Percentiles rank a stretch among this genome's conserved stretches.
These are phyloP conservation scores for Drosophila neocordata DNA, from an alignment of 1,140 invertebrate species.

Conservation along the genomic window DNA sequence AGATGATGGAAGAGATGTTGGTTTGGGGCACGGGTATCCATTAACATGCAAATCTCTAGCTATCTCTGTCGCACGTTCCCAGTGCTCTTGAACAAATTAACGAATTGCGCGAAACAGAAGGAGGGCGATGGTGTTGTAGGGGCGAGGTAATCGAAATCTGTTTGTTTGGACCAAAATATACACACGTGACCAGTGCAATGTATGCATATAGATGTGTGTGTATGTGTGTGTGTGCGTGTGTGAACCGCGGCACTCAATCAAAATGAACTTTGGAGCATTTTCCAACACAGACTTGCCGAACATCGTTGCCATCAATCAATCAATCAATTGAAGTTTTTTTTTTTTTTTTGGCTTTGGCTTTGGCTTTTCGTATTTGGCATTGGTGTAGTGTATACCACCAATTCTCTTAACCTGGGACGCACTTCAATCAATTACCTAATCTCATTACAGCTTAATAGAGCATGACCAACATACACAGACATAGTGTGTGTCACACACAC, in stretches of 20 bases:
- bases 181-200: conserved; percentile 15
- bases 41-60: conserved; percentile 54
- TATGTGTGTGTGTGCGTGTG: background rate
- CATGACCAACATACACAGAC: conserved; percentile 39
- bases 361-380: conserved; percentile 41
- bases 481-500: too few relatives aligned
- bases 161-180: conserved; percentile 41
- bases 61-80: background rate
- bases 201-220: conserved; percentile 4
- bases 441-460: conserved; percentile 79
- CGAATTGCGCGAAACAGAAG: conserved; percentile 33
- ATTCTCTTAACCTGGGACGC: conserved; percentile 39
- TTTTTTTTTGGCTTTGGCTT: conserved; percentile 24
- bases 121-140: conserved; percentile 10
- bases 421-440: conserved; percentile 78
- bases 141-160: conserved; percentile 41
- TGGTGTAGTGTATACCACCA: conserved; percentile 19
- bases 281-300: conserved; percentile 7
- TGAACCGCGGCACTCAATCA: conserved; percentile 40
- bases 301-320: background rate
- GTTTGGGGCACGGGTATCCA: conserved; percentile 9
- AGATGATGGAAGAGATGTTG: too few relatives aligned
- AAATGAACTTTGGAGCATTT: conserved; percentile 42
- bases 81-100: conserved; percentile 39
- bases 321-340: conserved; percentile 61